Evolutionary conservation across 1,140 invertebrate species (phyloP), one percentile per base, ranked within the genome.

Genomic region (Sipha flava): DNA sequence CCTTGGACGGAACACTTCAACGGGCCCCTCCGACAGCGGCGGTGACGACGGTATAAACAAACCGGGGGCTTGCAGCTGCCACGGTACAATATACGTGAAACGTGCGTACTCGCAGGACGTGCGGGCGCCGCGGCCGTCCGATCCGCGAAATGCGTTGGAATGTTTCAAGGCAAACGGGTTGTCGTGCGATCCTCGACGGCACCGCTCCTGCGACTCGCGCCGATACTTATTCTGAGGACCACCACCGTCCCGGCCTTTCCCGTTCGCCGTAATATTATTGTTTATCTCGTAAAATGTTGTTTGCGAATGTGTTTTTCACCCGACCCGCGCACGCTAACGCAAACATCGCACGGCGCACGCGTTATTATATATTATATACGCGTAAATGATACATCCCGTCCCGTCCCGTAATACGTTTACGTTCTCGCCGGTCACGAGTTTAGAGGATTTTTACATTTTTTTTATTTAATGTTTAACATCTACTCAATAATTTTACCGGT

Each of bases 101-200:
- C 14, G 18, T 34, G 31, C 31, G 31, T 34, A 18, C n/a, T 12
- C 26, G 18, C 68, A n/a, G n/a, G n/a, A 34, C 72, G 68, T 26
- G 18, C 45, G 5, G 43, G 1, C 40, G 40, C n/a, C n/a, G n/a
- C n/a, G n/a, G n/a, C n/a, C 16, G 26, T 23, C 37, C 23, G 12
- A 37, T 29, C 70, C 49, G 72, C 72, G 47, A 75, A 66, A 75
- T 54, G n/a, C 49, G 47, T 57, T 23, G 72, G 72, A 75, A 75
- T 57, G 47, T n/a, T 31, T 54, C 72, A 75, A 75, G 72, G 72
- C 72, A 26, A 75, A 75, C 72, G 26, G 45, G 72, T 75, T 16
- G 12, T 18, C 4, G n/a, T n/a, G 16, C 43, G 18, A 75, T 75
- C n/a, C 49, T 73, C 70, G 68, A 34, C 47, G 45, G 21, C 6